Evolutionary conservation across 2,888 invertebrate genomes (phyloP), one percentile per base, ranked within the genome.

Genomic region (Malthinus flaveolus): DNA sequence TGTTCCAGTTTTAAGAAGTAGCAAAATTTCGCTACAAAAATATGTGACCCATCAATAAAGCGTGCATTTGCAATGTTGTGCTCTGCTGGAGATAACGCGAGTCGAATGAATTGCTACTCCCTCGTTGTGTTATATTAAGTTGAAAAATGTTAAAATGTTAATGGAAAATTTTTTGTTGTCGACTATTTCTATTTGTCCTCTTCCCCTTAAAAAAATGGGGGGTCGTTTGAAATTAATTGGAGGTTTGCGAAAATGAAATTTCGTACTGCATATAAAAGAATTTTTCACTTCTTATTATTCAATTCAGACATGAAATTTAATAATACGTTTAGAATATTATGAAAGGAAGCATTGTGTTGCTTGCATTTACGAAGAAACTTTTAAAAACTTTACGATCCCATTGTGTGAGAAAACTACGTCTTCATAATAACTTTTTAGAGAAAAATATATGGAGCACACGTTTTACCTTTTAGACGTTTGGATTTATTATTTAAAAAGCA

Each of bases 271-370:
- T 39, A 53, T 58, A 58, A 54, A 49, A 39, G 42, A 34, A 46
- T 46, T 52, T 46, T 55, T 34, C 59, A 59, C 54, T 59, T 59
- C 15, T 54, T 47, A 59, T 59, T 59, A 59, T 59, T 59, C 54
- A 59, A 59, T 59, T 53, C 59, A 46, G 59, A 59, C 42, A 49
- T 58, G 49, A 47, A 59, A 59, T 59, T 54, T 59, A 59, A 59
- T 58, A 58, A 58, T 58, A 58, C 58, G 58, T 58, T 52, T 53
- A 45, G 58, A 46, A 58, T 53, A 58, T 58, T 53, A 58, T 58
- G 53, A 58, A 58, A 58, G 53, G 58, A 42, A 52, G 58, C 58
- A 58, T 58, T 58, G 58, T 58, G 58, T 58, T 53, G 53, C 58
- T 52, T 58, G 49, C 49, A 58, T 58, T 37, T 58, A 53, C 46